A percentile compares a stretch with the other conserved stretches of the same genome.
Evolutionary conservation across 2,113 vertebrate genomes (phyloP).

Genomic region (Bucco capensis): DNA sequence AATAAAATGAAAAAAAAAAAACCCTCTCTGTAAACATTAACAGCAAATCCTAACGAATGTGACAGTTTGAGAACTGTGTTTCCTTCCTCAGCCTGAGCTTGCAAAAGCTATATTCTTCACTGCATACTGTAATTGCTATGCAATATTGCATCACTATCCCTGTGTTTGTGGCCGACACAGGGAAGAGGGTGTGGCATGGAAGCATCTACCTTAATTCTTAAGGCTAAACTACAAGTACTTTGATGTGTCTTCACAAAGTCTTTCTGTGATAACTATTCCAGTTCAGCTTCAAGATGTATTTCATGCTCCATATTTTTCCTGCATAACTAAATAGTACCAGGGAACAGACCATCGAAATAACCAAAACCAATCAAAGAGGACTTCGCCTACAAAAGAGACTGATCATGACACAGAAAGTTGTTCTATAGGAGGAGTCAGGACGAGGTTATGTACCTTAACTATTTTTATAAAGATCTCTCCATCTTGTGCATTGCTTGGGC

Average conservation of each 20-base stretch:
- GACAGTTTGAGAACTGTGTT: neutral
- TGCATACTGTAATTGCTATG: conserved; percentile 25
- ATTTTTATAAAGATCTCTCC: neutral
- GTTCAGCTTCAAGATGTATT: neutral
- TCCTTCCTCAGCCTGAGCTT: conserved; percentile 7
- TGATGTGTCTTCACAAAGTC: neutral
- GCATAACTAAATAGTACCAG: neutral
- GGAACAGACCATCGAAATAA: neutral
- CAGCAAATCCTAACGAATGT: neutral
- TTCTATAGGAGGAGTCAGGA: neutral
- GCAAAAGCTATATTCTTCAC: neutral
- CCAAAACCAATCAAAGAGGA: neutral
- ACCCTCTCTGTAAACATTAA: neutral
- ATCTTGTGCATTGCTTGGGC: neutral
- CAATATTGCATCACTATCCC: conserved; percentile 52
- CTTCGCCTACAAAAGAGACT: neutral
- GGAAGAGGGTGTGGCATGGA: conserved; percentile 29
- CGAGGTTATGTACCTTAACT: neutral
- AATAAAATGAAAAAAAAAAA: neutral
- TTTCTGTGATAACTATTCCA: neutral
- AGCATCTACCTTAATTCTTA: neutral
- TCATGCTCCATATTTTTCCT: neutral
- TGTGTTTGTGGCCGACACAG: conserved; percentile 5
- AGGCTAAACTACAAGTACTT: neutral
- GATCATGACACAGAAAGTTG: neutral